These are phyloP conservation scores for Aphaenogaster rudis DNA, from an alignment of 1,140 invertebrate genomes.

Conservation along the genomic window DNA sequence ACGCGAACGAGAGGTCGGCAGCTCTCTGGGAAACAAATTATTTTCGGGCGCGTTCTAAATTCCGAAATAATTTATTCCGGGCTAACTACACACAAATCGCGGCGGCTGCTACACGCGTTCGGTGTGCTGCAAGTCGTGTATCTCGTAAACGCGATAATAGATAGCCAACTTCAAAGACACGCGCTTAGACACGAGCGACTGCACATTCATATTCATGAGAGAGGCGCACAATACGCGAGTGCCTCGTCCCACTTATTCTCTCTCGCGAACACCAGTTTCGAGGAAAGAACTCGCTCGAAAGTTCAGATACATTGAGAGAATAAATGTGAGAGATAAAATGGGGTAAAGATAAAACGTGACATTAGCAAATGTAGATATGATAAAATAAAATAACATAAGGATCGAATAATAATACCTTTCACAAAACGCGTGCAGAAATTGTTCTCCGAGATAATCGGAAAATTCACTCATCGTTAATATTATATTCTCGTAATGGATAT, in stretches of 20 bases:
- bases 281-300: constrained; percentile 30
- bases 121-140: neutral
- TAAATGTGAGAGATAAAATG: constrained; percentile 16
- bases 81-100: constrained; percentile 32
- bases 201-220: constrained; percentile 67
- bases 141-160: constrained; percentile 63
- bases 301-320: constrained; percentile 34
- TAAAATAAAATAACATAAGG: neutral
- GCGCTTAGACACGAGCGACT: constrained; percentile 38
- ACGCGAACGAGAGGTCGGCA: neutral
- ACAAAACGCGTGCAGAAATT: neutral
- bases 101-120: neutral
- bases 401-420: neutral
- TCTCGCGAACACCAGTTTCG: constrained; percentile 20
- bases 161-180: constrained; percentile 62
- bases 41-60: constrained; percentile 66
- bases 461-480: neutral
- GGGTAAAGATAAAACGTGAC: neutral
- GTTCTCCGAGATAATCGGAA: neutral
- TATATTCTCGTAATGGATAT: neutral
- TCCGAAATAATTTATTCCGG: constrained; percentile 31
- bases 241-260: constrained; percentile 37
- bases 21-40: constrained; percentile 63
- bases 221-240: constrained; percentile 18
- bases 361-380: too few relatives aligned